Base-by-base conservation (phyloP, 1,140 invertebrate species). In the Vanessa atalanta region DNA sequence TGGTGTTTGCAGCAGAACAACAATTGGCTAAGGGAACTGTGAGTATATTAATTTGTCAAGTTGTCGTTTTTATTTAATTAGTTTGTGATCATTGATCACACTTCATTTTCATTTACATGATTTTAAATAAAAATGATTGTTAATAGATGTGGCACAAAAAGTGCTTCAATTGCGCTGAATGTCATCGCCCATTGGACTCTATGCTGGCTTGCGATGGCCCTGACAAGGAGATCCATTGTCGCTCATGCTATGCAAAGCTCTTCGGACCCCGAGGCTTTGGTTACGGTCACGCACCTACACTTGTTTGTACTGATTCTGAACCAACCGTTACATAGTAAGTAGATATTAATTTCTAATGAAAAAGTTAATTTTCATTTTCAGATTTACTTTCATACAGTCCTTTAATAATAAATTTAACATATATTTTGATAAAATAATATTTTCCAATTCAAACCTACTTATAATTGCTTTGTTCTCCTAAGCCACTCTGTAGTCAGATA, bases 1-100 rank as follows among this genome's bases (percentile, higher is more conserved):
- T 96, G 93, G 98, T 99, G 12, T 99, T 98, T 88, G 97, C 97
- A 57, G 98, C 98, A 78, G 98, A 99, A 91, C 97, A 98, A 93
- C 97, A 98, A 93, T 94, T 98, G 53, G 97, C 97, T 81, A 98
- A 98, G 88, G 97, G 97, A 93, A 97, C 96, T 77, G 96, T 95
- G 92, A 93, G 95, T 94, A 76, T 53, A 53, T 9, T 16, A 7
- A 53, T 9, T 53, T 53, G 15, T 7, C 2, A 50, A 50, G 15
- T 50, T 50, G 15, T 50, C 4, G 7, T 50, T 50, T 9, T 50
- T 3, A 43, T 9, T 43, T 0, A 9, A 43, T 43, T 43, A 43
- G 3, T 31, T 31, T 31, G 26, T 31, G 26, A 31, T 31, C 26
- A 31, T 31, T 31, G 26, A 31, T 31, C 26, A 43, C 37, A 43